Base-by-base conservation (phyloP, 2,888 invertebrate genomes). In the Athalia cordata region DNA sequence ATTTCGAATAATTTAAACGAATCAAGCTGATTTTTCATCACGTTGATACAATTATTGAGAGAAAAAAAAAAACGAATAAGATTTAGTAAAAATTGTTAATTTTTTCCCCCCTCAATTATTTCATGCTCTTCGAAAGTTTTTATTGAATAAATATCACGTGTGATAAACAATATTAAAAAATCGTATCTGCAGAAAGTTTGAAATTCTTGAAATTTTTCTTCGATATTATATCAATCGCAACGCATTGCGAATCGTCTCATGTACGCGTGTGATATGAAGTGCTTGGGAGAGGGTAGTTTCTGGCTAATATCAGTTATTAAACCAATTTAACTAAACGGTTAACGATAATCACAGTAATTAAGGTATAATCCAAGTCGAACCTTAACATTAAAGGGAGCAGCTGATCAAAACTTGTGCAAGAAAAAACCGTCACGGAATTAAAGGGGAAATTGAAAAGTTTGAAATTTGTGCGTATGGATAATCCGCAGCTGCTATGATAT, bases 371-470 rank as follows among this genome's bases (percentile, higher is more conserved):
- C 6, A 5, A 11, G 47, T 13, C 13, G 45, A 15, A 1, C 43
- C 5, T 47, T 13, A 62, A 3, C 13, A 72, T 59, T 13, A 43
- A 43, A 5, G 15, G 45, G 57, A 55, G 9, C 47, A 47, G 45
- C 45, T 4, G 13, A 72, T 72, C 15, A 45, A 59, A 59, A 59
- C 47, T 72, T 59, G 6, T n/a, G n/a, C 13, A 59, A 3, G 13
- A 45, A 47, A 47, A 57, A 4, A 59, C 45, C 72, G 13, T 29
- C 29, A 29, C 29, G 29, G 29, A 29, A 29, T 29, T 29, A n/a
- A n/a, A n/a, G 29, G 29, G 47, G 45, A 15, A 59, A 72, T 57
- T 72, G 59, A 59, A 59, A 72, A 72, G 45, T 72, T 59, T 59
- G 47, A 4, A 29, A 29, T 29, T 29, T 29, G 29, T 29, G 0